Conservation (phyloP, 2,113 vertebrate genomes). For the Rhipidura dahli region DNA sequence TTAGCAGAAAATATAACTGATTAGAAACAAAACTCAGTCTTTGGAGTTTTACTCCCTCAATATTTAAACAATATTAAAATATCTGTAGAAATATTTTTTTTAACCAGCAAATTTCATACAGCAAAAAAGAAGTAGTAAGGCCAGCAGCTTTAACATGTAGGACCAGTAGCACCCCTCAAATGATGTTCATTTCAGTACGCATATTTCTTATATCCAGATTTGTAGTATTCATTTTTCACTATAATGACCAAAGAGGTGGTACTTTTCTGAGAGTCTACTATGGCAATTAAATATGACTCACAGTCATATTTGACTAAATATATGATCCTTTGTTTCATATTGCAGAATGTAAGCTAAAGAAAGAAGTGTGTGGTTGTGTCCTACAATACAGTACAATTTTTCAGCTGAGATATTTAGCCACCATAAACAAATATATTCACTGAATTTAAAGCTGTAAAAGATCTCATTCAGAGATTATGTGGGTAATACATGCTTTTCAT, state of each 20-base stretch:
- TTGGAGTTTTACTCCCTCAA: neutral
- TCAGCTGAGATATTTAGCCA: neutral
- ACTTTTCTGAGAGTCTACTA: neutral
- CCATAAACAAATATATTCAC: neutral
- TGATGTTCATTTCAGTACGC: neutral
- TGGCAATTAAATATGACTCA: neutral
- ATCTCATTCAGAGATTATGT: neutral
- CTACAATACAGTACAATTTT: neutral
- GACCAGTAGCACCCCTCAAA: neutral
- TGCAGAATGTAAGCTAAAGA: neutral
- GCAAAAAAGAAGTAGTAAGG: neutral
- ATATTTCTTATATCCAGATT: neutral
- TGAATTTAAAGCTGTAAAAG: neutral
- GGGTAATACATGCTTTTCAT: neutral
- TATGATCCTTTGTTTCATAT: neutral
- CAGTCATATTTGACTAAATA: neutral
- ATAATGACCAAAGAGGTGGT: neutral
- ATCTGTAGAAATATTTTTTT: neutral
- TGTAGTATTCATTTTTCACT: neutral
- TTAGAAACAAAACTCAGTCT: neutral
- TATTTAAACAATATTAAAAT: neutral
- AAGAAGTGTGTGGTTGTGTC: neutral
- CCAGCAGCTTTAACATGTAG: neutral
- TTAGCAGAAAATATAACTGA: slow-evolving; percentile 59
- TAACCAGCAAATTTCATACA: neutral